Evolutionary conservation across 2,797 vertebrate species (phyloP).

Genomic region (Galago senegalensis): DNA sequence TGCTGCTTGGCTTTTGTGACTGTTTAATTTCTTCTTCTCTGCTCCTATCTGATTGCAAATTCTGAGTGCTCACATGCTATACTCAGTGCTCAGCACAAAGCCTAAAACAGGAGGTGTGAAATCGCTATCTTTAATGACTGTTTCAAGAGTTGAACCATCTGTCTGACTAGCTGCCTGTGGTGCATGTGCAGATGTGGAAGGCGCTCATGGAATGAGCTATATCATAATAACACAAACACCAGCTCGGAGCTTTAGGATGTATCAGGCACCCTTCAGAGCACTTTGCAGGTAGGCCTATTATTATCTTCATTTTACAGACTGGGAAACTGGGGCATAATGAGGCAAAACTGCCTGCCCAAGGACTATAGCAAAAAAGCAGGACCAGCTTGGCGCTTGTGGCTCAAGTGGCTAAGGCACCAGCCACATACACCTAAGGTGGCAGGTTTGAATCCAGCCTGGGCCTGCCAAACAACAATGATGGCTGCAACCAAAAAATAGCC

Average conservation of each 20-base stretch:
- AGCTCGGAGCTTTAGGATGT: background rate
- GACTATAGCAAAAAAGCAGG: background rate
- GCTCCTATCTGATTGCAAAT: background rate
- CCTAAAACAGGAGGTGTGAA: background rate
- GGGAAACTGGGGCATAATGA: background rate
- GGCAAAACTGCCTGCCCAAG: background rate
- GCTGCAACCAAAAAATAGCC: too few relatives aligned
- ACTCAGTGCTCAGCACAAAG: background rate
- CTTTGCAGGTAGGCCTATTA: background rate
- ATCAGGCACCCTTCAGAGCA: background rate
- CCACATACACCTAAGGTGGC: too few relatives aligned
- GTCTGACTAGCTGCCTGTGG: background rate
- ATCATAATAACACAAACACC: background rate
- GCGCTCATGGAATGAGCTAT: background rate
- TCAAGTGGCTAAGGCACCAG: too few relatives aligned
- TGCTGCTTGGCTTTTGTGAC: background rate
- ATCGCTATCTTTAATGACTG: constrained; percentile 9
- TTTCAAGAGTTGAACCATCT: background rate
- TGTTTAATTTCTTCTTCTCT: background rate
- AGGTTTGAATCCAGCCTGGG: too few relatives aligned
- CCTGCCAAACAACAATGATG: too few relatives aligned
- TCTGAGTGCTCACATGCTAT: background rate
- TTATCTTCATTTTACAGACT: background rate
- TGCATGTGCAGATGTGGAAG: background rate
- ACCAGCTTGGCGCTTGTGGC: background rate